Conservation (phyloP, 2,888 invertebrate genomes). For the Clunio marinus region DNA sequence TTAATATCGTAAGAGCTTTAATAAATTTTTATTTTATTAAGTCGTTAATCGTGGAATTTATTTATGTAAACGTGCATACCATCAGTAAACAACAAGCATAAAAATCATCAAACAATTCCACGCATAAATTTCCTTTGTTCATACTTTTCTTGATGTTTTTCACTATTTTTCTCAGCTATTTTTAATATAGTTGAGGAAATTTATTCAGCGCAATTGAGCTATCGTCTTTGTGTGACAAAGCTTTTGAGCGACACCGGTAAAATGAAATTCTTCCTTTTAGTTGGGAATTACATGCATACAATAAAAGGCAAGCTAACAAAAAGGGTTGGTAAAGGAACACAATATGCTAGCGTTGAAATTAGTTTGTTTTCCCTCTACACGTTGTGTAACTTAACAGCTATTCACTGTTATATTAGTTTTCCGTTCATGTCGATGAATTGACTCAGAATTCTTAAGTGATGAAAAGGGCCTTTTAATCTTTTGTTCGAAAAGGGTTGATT, state of each 20-base stretch:
- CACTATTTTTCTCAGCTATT: no score
- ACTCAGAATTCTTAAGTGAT: neutral
- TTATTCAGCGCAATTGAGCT: neutral
- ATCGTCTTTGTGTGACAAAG: neutral
- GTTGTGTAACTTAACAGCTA: conserved; percentile 10
- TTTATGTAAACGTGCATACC: no score
- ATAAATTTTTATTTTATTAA: no score
- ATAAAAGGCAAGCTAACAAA: neutral
- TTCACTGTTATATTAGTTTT: conserved; percentile 26
- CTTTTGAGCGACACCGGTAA: neutral
- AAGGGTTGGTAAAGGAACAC: neutral
- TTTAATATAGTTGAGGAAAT: neutral
- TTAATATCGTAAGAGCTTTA: no score
- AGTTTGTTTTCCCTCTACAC: conserved; percentile 9
- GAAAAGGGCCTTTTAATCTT: neutral
- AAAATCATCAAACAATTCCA: no score
- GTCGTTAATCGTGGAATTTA: no score
- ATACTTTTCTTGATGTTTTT: no score
- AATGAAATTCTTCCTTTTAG: neutral
- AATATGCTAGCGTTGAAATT: conserved; percentile 15
- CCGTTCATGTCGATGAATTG: neutral
- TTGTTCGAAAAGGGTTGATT: neutral
- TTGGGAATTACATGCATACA: neutral
- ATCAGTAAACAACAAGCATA: no score
- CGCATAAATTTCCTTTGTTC: no score